A percentile compares a stretch with the other conserved stretches of the same genome.
phyloP scores from a whole-genome alignment of 2,797 vertebrate species.

The Capromys pilorides region DNA sequence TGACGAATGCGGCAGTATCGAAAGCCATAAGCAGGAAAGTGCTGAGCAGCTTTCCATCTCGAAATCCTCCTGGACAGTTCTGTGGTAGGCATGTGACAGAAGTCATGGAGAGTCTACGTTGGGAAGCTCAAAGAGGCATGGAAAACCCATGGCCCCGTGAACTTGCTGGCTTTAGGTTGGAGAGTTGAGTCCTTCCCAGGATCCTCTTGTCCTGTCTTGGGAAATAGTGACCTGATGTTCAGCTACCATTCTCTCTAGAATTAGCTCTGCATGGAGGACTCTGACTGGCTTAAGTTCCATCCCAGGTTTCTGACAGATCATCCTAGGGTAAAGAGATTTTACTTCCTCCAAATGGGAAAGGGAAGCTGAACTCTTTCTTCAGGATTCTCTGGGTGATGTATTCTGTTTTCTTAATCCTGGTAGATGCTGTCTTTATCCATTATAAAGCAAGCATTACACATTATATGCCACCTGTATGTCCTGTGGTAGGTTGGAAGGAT shows the following conservation, averaged over 20 bases:
- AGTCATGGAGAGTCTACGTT: neutral
- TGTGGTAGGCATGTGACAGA: neutral
- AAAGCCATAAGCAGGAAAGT: neutral
- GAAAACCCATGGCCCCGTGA: neutral
- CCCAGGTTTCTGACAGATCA: neutral
- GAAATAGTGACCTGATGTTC: neutral
- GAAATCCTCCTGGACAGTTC: neutral
- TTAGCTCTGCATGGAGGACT: neutral
- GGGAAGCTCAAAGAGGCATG: neutral
- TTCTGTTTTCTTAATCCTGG: neutral
- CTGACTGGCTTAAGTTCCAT: neutral
- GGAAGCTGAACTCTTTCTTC: neutral
- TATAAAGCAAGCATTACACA: neutral
- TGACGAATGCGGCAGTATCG: neutral
- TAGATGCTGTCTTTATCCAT: conserved; percentile 12
- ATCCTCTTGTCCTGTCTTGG: neutral
- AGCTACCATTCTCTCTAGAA: neutral
- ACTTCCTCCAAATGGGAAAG: neutral
- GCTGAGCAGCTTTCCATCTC: neutral
- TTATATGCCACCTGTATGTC: neutral
- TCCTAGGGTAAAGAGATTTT: neutral
- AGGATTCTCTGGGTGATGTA: neutral
- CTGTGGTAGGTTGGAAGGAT: neutral
- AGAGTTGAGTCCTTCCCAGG: neutral
- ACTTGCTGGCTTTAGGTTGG: neutral